These are phyloP conservation scores for Colletes collaris DNA, from an alignment of 2,888 invertebrate species.

Conservation along the genomic window DNA sequence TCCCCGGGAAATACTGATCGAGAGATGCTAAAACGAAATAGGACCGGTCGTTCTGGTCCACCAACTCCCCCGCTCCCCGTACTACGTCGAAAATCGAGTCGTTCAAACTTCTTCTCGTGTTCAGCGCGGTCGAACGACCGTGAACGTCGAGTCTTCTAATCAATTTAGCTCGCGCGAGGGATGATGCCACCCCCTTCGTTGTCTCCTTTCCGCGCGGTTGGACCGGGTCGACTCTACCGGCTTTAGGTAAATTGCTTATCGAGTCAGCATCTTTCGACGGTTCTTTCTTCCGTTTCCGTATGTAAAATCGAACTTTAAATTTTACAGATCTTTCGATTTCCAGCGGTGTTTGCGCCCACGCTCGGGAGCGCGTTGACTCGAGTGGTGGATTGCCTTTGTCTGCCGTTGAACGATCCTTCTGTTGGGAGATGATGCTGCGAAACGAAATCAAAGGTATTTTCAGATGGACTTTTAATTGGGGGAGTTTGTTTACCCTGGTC, in stretches of 20 bases:
- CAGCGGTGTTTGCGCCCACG: background rate
- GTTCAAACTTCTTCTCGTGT: constrained; percentile 52
- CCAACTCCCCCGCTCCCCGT: background rate
- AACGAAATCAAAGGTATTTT: constrained; percentile 7
- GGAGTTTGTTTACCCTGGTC: too few species aligned
- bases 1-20: constrained; percentile 70
- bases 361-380: background rate
- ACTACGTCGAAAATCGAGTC: constrained; percentile 56
- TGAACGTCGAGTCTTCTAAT: constrained; percentile 62
- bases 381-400: background rate
- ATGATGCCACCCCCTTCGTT: background rate
- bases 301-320: constrained; percentile 46
- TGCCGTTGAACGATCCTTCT: background rate
- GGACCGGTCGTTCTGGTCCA: constrained; percentile 15
- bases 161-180: constrained; percentile 58
- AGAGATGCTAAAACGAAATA: constrained; percentile 58
- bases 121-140: constrained; percentile 31
- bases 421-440: background rate
- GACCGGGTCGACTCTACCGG: constrained; percentile 23
- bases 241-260: constrained; percentile 61
- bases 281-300: background rate
- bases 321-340: constrained; percentile 15
- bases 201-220: constrained; percentile 9
- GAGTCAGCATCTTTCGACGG: constrained; percentile 59
- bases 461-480: background rate